Evolutionary conservation across 2,113 vertebrate species (phyloP).

Genomic region (Osmerus eperlanus): DNA sequence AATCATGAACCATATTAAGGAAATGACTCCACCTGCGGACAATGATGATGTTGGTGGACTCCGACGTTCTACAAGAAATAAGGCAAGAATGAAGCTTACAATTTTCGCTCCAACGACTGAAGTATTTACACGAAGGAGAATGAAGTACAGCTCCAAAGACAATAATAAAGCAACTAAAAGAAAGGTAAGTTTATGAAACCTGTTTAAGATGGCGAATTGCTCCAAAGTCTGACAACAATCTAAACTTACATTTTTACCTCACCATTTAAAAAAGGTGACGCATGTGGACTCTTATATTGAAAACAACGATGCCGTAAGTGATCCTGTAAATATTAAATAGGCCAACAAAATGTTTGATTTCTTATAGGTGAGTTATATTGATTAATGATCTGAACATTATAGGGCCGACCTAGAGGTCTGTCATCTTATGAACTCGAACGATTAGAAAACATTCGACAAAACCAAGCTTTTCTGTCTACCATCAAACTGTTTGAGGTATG

Average conservation of each 20-base stretch:
- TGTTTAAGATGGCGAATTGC: background rate
- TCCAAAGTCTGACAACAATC: too few relatives aligned
- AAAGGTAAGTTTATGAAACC: constrained; percentile 8
- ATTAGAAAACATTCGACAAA: constrained; percentile 68
- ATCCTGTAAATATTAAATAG: constrained; percentile 22
- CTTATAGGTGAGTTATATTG: too few relatives aligned
- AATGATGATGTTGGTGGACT: too few relatives aligned
- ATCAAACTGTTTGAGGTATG: constrained; percentile 60
- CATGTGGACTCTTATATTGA: constrained; percentile 15
- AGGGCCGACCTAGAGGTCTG: constrained; percentile 38
- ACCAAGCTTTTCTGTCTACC: constrained; percentile 64
- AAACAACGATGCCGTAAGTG: constrained; percentile 26
- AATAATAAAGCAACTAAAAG: constrained; percentile 2
- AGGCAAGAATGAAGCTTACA: too few relatives aligned
- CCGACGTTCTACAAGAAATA: too few relatives aligned
- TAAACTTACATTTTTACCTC: too few relatives aligned
- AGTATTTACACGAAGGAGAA: background rate
- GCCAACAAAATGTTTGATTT: background rate
- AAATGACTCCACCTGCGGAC: too few relatives aligned
- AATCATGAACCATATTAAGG: too few relatives aligned
- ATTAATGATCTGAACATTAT: background rate
- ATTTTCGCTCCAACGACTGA: background rate
- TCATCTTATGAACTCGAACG: constrained; percentile 68
- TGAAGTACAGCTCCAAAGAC: background rate
- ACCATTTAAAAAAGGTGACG: background rate